Evolutionary conservation across 2,113 vertebrate species (phyloP), one percentile per base, ranked within the genome.

Genomic region (Aleadryas rufinucha): DNA sequence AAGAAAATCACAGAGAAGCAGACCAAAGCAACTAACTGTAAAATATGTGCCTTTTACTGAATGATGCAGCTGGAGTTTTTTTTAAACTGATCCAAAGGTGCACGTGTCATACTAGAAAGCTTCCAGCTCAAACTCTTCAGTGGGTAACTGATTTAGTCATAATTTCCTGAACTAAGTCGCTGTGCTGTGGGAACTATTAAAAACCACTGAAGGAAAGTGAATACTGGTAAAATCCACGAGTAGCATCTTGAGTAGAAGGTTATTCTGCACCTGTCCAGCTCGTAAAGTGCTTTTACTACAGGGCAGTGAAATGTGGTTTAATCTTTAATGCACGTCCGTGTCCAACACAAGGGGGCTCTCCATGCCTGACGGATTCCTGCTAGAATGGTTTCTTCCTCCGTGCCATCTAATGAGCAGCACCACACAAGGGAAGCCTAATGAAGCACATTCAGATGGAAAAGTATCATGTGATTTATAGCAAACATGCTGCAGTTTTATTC

Each of bases 341-440:
- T 89, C 92, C 92, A 96, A 97, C 95, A 97, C 94, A 84, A 0
- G 80, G 89, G 95, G 87, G 90, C 96, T 95, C 92, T 69, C 91
- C 72, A 53, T 17, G 85, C 89, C 96, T 84, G 84, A 44, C 22
- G 26, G 80, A 93, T 70, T 68, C 16, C 86, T 88, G 69, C 87
- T 70, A 88, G 72, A 80, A 66, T 71, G 23, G 90, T 84, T 92
- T 86, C 59, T 74, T 89, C 85, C 91, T 20, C 52, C 60, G 21
- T 60, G 81, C 82, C 87, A 87, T 59, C 96, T 89, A 56, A 93
- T 33, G 88, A 72, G 54, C 39, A 56, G 59, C 71, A 86, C 31
- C 91, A 49, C 85, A 69, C 90, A 80, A 96, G 87, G 90, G 59
- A 89, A 95, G 79, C 74, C 94, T 96, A 95, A 96, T 83, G 94